These are phyloP conservation scores for Paramormyrops kingsleyae DNA, from an alignment of 2,113 vertebrate species.

Conservation along the genomic window DNA sequence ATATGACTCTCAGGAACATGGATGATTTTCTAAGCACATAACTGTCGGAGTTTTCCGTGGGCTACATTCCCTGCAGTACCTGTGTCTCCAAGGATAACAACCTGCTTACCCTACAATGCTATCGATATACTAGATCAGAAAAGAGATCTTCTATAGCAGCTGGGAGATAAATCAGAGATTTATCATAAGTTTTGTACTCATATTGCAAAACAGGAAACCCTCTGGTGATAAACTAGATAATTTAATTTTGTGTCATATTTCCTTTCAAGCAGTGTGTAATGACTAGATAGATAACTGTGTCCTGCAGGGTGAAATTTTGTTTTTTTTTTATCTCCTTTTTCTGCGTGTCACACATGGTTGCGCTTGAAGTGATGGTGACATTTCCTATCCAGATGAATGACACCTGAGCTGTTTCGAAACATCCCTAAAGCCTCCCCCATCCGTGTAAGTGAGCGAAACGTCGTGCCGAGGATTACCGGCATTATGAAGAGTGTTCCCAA, in stretches of 20 bases:
- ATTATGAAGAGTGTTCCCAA: background rate
- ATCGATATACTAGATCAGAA: background rate
- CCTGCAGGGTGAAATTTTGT: background rate
- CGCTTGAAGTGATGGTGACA: background rate
- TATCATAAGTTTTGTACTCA: background rate
- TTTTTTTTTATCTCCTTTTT: background rate
- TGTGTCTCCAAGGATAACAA: slow-evolving; percentile 74
- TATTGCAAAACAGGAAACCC: background rate
- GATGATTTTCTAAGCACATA: background rate
- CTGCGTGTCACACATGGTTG: background rate
- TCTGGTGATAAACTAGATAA: background rate
- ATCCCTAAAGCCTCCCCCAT: background rate
- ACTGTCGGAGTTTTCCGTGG: slow-evolving; percentile 62
- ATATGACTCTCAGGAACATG: background rate
- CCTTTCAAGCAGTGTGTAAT: background rate
- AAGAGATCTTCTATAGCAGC: background rate
- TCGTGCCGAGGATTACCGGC: background rate
- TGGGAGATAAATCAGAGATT: background rate
- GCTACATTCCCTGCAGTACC: slow-evolving; percentile 70
- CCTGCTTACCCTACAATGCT: slow-evolving; percentile 55
- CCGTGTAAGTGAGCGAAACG: background rate
- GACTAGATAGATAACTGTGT: background rate
- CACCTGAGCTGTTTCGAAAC: background rate
- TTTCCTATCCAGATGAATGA: background rate
- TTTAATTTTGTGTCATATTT: background rate